Percentiles rank a stretch among this genome's conserved stretches.
Conservation (phyloP, 2,888 invertebrate species). For the Meiosimyza platycephala region DNA sequence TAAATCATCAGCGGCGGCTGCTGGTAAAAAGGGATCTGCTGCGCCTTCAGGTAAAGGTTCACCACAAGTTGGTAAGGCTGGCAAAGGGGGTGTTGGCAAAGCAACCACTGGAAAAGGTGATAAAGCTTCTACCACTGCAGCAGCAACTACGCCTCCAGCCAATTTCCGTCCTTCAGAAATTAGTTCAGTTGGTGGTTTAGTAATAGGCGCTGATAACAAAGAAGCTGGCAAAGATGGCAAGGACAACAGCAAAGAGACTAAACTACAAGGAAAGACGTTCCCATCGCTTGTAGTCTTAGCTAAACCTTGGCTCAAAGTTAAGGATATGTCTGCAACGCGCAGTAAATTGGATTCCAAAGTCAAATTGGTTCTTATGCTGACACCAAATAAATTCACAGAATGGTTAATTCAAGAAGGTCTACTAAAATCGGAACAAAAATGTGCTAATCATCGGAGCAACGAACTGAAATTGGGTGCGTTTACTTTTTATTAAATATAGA, state of each 20-base stretch:
- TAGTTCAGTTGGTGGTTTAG: conserved; percentile 78
- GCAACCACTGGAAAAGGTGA: conserved; percentile 23
- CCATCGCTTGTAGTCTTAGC: conserved; percentile 88
- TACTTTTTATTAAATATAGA: background rate
- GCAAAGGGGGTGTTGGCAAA: conserved; percentile 37
- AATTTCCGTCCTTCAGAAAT: conserved; percentile 76
- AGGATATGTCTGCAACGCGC: conserved; percentile 74
- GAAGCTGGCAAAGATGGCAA: conserved; percentile 71
- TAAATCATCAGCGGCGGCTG: conserved; percentile 33
- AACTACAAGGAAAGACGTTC: conserved; percentile 82
- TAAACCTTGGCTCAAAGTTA: conserved; percentile 80
- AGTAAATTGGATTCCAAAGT: conserved; percentile 80
- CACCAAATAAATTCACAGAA: conserved; percentile 87
- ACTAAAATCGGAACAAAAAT: conserved; percentile 82
- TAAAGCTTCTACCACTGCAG: conserved; percentile 15
- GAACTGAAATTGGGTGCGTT: conserved; percentile 78
- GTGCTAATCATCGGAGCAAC: conserved; percentile 75
- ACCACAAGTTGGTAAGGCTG: conserved; percentile 29
- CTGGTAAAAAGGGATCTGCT: conserved; percentile 42
- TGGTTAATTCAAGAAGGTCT: conserved; percentile 90
- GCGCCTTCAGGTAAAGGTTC: conserved; percentile 36
- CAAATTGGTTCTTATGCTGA: conserved; percentile 83
- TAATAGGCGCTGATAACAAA: conserved; percentile 71
- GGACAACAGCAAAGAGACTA: conserved; percentile 80
- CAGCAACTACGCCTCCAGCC: conserved; percentile 44